Evolutionary conservation across 2,888 invertebrate genomes (phyloP), one percentile per base, ranked within the genome.

Genomic region (Lycia hirtaria): DNA sequence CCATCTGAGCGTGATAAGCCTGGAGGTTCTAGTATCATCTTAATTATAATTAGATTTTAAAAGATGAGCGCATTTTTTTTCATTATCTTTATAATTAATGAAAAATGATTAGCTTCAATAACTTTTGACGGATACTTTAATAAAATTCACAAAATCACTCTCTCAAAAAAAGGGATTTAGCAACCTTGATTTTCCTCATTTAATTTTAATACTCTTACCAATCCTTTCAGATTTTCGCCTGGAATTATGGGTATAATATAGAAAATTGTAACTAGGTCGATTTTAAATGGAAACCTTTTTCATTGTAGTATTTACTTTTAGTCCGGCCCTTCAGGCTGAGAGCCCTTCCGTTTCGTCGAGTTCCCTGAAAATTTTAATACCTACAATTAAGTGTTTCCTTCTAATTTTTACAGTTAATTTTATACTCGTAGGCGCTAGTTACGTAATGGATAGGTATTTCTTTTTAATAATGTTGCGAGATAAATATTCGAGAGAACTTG

Each of bases 301-400:
- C 52, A 49, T 58, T 48, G 48, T 43, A 53, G 48, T 56, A 56
- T 56, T 51, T 56, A 56, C 56, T 41, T 51, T 56, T 40, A 56
- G 49, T 30, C 45, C 56, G n/a, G n/a, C 45, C 56, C 40, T 38
- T 41, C 43, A 5, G 60, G 60, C 55, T 44, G 55, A 56, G 56
- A 58, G 57, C 60, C 53, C 60, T 64, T 59, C 43, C 41, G 51
- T 57, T 44, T 49, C 57, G 57, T 57, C 56, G 60, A 62, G 59
- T 65, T 60, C 43, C 49, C 50, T 43, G 26, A 47, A 53, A 51
- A 40, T 47, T 51, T 28, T 26, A 47, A 47, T 24, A 24, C 33
- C 33, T 47, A 33, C 45, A 45, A 45, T 45, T 33, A 56, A 47
- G 45, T 51, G 38, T 40, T 44, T 56, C 44, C 50, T 38, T 32